Evolutionary conservation across 1,140 invertebrate species (phyloP), one percentile per base, ranked within the genome.

Genomic region (Stenopsyche tienmushanensis): DNA sequence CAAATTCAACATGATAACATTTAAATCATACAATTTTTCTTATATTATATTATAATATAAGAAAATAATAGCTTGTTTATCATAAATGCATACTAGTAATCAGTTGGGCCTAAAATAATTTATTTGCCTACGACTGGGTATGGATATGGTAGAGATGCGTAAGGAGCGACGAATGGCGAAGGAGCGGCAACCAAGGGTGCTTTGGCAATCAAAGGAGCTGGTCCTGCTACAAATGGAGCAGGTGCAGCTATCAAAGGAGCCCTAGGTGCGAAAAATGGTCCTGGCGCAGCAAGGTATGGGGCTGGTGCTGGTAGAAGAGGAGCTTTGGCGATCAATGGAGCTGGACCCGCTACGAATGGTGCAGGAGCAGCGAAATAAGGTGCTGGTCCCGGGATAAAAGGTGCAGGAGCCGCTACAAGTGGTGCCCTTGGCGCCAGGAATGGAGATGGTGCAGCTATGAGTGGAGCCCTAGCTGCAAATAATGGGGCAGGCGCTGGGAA

Each of bases 401-500:
- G 54, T 47, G 65, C 50, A 1, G 66, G 50, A 24, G 55, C 41
- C n/a, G 45, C 26, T 21, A 20, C 54, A 0, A 71, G 10, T 13
- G 73, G 59, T 18, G 75, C 71, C 1, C 74, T 73, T 8, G 72
- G 66, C n/a, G 66, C 70, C 18, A 73, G 62, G 1, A 74, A 15
- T 5, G 76, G 73, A 17, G 78, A 75, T 54, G 50, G 15, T 2
- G 78, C 75, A 49, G 50, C 50, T 9, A 67, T 10, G 3, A 53
- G 24, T 7, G 59, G 59, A 39, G 60, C 26, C 29, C n/a, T 25
- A 2, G 78, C 75, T 1, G 78, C 75, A 17, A 63, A 8, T 3
- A 50, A 18, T 2, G 59, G 50, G 34, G 72, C 71, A 1, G 73
- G 70, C 0, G 74, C 29, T 3, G 73, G 69, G 20, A 75, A 69